Base-by-base conservation (phyloP, 1,140 invertebrate species). In the Temnothorax curvispinosus region DNA sequence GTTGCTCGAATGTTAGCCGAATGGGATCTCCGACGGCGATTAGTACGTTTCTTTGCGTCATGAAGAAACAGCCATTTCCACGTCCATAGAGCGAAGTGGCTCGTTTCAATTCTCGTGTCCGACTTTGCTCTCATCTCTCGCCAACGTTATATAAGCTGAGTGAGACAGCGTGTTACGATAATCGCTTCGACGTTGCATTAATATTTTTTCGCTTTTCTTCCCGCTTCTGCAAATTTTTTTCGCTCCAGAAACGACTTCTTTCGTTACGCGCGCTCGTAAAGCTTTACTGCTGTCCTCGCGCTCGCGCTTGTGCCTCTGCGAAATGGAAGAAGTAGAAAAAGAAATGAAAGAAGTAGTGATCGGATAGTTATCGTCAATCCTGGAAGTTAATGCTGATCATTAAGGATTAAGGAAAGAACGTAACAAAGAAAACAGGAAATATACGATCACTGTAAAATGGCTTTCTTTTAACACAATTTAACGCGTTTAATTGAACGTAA, bases 41-140 rank as follows among this genome's bases (percentile, higher is more conserved):
- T 74, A 74, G 80, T 74, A 67, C 54, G 67, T 82, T 82, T 82
- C 67, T 74, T 82, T 60, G 11, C 54, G 47, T n/a, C 41, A 18
- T 50, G 67, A 74, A 74, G 47, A 58, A 82, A 41, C 35, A 35
- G 67, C 67, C 64, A 71, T 81, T 81, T 81, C 35, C 35, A 54
- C 64, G n/a, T 56, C 47, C 21, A 71, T 81, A 71, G 35, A 85
- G 35, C 71, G 35, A 65, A 85, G 72, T 76, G 82, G 47, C 72
- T 78, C 72, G 44, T 85, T 85, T 64, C 35, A 78, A 44, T 18
- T 71, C 9, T 41, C n/a, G 8, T 38, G 71, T 84, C 27, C n/a
- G 35, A 50, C 47, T 50, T 52, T 5, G n/a, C 35, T 8, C 15
- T 56, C 71, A 6, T 15, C 13, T 74, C 21, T 38, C 41, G 11